These are phyloP conservation scores for Platycercus adscitus DNA, from an alignment of 2,113 vertebrate genomes.

Conservation along the genomic window DNA sequence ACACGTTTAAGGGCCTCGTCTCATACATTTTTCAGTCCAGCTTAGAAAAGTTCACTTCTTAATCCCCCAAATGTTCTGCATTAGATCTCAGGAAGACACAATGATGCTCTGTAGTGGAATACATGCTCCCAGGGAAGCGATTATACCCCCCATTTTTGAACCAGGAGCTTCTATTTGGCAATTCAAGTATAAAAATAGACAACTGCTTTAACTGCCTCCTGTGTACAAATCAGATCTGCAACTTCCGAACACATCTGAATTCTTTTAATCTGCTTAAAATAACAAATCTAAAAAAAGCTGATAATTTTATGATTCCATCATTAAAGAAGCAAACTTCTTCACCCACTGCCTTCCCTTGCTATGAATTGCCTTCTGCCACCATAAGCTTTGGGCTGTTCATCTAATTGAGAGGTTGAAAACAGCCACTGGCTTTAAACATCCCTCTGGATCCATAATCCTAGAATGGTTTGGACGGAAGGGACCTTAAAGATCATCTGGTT, in stretches of 20 bases:
- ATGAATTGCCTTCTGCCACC: neutral
- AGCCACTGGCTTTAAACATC: neutral
- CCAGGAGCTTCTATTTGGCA: slow-evolving; percentile 4
- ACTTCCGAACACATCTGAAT: neutral
- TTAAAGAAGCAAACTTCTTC: neutral
- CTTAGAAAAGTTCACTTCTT: neutral
- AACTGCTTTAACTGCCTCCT: neutral
- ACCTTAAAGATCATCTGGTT: neutral
- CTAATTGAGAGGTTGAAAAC: neutral
- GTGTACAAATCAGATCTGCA: neutral
- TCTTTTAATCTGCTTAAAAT: slow-evolving; percentile 23
- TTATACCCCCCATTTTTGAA: neutral
- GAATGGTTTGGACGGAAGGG: neutral
- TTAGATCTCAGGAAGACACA: slow-evolving; percentile 1
- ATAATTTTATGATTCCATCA: neutral
- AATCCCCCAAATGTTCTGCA: neutral
- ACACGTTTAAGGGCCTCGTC: neutral
- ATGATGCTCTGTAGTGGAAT: neutral
- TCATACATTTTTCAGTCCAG: neutral
- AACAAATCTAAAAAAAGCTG: neutral
- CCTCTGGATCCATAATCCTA: neutral
- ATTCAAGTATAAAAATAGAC: slow-evolving; percentile 39
- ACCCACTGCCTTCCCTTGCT: neutral
- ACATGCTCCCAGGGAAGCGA: neutral
- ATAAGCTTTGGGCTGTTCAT: neutral